phyloP scores from a whole-genome alignment of 1,140 invertebrate species.

The Homalodisca vitripennis region DNA sequence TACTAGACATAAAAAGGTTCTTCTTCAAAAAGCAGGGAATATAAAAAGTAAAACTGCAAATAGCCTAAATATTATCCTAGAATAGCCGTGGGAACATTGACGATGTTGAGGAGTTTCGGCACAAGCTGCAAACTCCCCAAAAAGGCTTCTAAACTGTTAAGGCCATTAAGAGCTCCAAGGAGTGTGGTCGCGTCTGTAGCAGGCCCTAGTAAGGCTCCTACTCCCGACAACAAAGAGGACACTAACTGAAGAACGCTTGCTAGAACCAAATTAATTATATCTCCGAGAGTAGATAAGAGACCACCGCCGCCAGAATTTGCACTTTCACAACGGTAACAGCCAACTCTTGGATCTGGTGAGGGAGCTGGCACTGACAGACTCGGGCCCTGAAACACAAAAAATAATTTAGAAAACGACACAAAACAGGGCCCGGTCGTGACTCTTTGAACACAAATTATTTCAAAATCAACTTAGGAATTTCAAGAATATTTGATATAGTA shows the following conservation, averaged over 20 bases:
- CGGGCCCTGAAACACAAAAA: neutral
- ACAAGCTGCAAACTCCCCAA: neutral
- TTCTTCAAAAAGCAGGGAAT: too few relatives aligned
- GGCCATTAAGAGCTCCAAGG: conserved; percentile 8
- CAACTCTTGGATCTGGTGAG: neutral
- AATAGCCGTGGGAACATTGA: conserved; percentile 14
- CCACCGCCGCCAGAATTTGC: neutral
- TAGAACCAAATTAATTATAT: neutral
- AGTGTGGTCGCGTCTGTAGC: conserved; percentile 7
- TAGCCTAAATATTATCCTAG: conserved; percentile 5
- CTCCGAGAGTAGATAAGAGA: neutral
- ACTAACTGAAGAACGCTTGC: neutral
- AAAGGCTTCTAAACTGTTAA: neutral
- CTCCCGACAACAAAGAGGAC: neutral
- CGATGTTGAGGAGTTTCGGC: conserved; percentile 2
- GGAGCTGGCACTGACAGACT: neutral
- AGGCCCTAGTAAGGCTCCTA: neutral
- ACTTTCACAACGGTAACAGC: too few relatives aligned
- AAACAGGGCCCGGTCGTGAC: too few relatives aligned
- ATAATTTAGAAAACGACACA: too few relatives aligned
- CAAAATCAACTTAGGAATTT: too few relatives aligned
- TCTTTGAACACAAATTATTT: too few relatives aligned
- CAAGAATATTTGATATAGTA: too few relatives aligned
- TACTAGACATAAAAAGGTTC: too few relatives aligned
- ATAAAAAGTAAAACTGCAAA: too few relatives aligned